A percentile compares a stretch with the other conserved stretches of the same genome.
These are phyloP conservation scores for Equus przewalskii DNA, from an alignment of 2,113 vertebrate species.

Conservation along the genomic window DNA sequence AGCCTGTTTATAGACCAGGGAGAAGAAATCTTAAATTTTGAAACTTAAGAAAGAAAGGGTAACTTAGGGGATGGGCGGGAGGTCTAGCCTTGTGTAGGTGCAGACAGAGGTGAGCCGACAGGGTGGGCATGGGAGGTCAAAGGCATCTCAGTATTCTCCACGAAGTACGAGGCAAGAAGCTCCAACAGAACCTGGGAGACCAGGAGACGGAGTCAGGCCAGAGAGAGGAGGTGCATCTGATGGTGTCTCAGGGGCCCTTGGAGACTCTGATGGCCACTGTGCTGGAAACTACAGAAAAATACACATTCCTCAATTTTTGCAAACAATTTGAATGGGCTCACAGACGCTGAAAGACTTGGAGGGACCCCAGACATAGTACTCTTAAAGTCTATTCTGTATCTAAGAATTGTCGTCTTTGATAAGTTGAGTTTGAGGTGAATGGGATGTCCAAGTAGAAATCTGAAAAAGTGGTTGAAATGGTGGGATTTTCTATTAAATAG, in stretches of 20 bases:
- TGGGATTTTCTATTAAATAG: background rate
- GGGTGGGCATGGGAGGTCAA: background rate
- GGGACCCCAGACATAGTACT: background rate
- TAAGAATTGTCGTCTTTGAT: background rate
- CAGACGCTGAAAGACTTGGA: background rate
- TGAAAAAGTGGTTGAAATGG: background rate
- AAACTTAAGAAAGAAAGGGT: background rate
- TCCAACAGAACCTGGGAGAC: background rate
- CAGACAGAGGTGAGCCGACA: background rate
- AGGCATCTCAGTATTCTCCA: background rate
- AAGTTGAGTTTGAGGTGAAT: background rate
- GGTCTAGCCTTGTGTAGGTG: fast-evolving
- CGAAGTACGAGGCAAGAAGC: background rate
- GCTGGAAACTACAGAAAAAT: background rate
- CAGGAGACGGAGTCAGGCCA: background rate
- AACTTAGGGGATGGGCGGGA: background rate
- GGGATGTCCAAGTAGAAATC: background rate
- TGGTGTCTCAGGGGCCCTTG: background rate
- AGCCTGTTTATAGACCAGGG: background rate
- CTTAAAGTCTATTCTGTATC: background rate
- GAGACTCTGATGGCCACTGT: background rate
- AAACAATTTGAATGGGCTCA: background rate
- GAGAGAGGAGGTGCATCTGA: background rate
- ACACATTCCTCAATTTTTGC: background rate
- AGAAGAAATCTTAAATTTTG: background rate